Evolutionary conservation across 2,797 vertebrate genomes (phyloP).

Genomic region (Sebastes trivittatus): DNA sequence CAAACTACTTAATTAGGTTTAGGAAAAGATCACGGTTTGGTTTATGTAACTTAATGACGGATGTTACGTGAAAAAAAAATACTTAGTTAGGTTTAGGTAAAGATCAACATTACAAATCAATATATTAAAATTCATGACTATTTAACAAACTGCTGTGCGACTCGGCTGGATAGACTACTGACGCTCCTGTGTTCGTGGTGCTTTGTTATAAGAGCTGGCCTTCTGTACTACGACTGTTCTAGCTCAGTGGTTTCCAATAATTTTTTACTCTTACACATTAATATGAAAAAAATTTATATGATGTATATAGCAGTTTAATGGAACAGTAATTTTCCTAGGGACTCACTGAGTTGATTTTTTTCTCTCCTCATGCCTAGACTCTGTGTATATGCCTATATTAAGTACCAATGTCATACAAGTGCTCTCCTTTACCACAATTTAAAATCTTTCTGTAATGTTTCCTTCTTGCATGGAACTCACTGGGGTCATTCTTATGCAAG

Average conservation of each 20-base stretch:
- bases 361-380: no score
- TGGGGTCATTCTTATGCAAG: background rate
- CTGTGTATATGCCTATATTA: no score
- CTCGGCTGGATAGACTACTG: fast-evolving
- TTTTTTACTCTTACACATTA: background rate
- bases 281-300: background rate
- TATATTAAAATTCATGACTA: fast-evolving
- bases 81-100: no score
- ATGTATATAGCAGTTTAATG: no score
- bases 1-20: no score
- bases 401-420: no score
- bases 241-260: background rate
- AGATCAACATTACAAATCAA: no score
- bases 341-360: no score
- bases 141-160: no score
- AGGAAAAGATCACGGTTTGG: no score
- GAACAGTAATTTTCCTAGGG: no score
- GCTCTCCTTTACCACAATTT: background rate
- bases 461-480: background rate
- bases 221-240: background rate
- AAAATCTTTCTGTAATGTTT: background rate
- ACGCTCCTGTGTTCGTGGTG: background rate
- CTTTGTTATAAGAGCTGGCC: background rate
- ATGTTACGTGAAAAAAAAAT: fast-evolving
- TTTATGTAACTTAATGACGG: no score